A percentile compares a stretch with the other conserved stretches of the same genome.
phyloP scores from a whole-genome alignment of 2,797 vertebrate genomes.

The Sebastes diploproa region DNA sequence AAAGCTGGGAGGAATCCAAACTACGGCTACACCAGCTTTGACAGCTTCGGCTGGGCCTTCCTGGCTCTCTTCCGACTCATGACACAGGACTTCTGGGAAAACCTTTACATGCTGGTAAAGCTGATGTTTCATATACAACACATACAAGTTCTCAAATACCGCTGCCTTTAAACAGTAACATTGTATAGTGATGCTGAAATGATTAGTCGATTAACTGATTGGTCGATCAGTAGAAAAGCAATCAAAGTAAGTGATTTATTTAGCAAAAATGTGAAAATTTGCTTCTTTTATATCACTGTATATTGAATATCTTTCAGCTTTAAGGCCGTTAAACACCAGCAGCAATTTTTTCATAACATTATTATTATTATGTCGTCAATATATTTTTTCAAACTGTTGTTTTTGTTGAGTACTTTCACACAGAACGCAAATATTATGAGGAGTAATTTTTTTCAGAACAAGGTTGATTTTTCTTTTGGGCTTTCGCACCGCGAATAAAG shows the following conservation, averaged over 20 bases:
- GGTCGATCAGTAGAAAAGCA: background rate
- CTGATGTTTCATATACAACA: slow-evolving; percentile 13
- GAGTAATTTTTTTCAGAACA: no score
- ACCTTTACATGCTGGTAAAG: slow-evolving; percentile 96
- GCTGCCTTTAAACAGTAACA: background rate
- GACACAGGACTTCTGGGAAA: slow-evolving; percentile 99
- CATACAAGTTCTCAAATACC: background rate
- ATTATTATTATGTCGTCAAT: no score
- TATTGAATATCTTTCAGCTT: background rate
- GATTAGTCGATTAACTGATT: background rate
- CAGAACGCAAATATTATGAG: no score
- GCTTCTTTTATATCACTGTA: background rate
- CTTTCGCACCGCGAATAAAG: no score
- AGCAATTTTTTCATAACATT: no score
- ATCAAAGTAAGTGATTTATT: background rate
- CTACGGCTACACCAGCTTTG: slow-evolving; percentile 98
- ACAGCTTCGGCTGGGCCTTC: slow-evolving; percentile 99
- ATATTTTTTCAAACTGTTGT: no score
- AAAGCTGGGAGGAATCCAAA: slow-evolving; percentile 98
- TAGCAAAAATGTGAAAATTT: background rate
- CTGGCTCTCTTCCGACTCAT: slow-evolving; percentile 98
- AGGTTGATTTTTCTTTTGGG: no score
- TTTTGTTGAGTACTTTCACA: no score
- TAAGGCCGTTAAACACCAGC: no score
- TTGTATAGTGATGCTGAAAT: background rate